Conservation (phyloP, 2,113 vertebrate genomes). For the Diadophis punctatus region DNA sequence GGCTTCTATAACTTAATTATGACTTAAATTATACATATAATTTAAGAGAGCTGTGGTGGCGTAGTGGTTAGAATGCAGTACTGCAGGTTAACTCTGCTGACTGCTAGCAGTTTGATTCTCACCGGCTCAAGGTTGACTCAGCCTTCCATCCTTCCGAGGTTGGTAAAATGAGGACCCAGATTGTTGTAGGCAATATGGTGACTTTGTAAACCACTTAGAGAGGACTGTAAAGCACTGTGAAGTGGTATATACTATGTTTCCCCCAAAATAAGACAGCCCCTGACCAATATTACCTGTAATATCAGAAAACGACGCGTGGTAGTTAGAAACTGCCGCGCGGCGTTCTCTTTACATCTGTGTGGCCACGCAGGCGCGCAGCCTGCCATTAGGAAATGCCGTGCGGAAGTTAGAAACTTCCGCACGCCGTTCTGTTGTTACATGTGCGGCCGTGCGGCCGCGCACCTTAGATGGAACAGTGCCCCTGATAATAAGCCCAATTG, state of each 20-base stretch:
- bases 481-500: too few species aligned
- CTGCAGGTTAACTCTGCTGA: not conserved
- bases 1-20: not conserved
- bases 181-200: not conserved
- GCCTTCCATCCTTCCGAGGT: not conserved
- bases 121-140: not conserved
- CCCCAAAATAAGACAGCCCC: too few species aligned
- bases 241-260: not conserved
- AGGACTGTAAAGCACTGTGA: not conserved
- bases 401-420: too few species aligned
- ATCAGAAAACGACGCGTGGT: too few species aligned
- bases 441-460: too few species aligned
- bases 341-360: too few species aligned
- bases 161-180: not conserved
- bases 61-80: not conserved
- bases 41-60: not conserved
- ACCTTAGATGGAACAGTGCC: too few species aligned
- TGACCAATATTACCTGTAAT: too few species aligned
- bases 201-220: not conserved
- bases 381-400: too few species aligned
- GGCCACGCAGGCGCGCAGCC: too few species aligned
- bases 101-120: not conserved
- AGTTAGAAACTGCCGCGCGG: too few species aligned
- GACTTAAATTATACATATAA: not conserved
- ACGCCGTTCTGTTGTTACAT: too few species aligned